Conservation (phyloP, 2,797 vertebrate genomes). For the Pempheris klunzingeri region DNA sequence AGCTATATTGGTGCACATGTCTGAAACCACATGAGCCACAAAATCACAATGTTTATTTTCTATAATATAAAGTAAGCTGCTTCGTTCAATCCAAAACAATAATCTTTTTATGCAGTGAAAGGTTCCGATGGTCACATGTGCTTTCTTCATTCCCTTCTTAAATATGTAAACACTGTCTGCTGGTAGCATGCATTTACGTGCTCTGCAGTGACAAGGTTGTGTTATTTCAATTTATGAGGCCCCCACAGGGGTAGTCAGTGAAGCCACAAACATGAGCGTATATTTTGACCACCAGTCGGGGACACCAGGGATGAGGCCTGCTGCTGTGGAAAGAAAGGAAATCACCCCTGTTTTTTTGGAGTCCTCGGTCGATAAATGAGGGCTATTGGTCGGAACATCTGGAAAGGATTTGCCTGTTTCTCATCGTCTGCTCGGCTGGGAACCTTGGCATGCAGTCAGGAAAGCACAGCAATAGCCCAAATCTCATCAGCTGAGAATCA, state of each 20-base stretch:
- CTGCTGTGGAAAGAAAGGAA: conserved; percentile 60
- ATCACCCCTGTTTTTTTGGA: conserved; percentile 48
- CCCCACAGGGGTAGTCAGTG: conserved; percentile 17
- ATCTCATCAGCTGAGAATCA: conserved; percentile 67
- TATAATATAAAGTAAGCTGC: conserved; percentile 22
- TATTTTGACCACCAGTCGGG: conserved; percentile 50
- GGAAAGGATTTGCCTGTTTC: conserved; percentile 80
- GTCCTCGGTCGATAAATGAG: conserved; percentile 51
- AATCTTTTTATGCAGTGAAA: conserved; percentile 29
- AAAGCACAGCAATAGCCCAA: conserved; percentile 49
- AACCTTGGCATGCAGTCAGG: conserved; percentile 69
- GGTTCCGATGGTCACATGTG: conserved; percentile 18
- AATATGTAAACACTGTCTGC: conserved; percentile 38
- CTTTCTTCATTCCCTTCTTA: conserved; percentile 20
- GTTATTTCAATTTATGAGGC: conserved; percentile 55
- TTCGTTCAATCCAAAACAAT: conserved; percentile 36
- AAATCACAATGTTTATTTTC: conserved; percentile 36
- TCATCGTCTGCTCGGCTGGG: conserved; percentile 73
- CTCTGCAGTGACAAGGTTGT: conserved; percentile 21
- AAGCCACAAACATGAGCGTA: conserved; percentile 23
- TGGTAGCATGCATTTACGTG: conserved; percentile 3
- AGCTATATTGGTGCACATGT: conserved; percentile 25
- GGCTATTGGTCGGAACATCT: conserved; percentile 74
- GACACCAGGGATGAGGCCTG: conserved; percentile 34
- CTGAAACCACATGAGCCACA: conserved; percentile 12